Evolutionary conservation across 37 sponge, comb jelly and placozoan genomes (phyloP).

Genomic region (Eunapius fragilis): DNA sequence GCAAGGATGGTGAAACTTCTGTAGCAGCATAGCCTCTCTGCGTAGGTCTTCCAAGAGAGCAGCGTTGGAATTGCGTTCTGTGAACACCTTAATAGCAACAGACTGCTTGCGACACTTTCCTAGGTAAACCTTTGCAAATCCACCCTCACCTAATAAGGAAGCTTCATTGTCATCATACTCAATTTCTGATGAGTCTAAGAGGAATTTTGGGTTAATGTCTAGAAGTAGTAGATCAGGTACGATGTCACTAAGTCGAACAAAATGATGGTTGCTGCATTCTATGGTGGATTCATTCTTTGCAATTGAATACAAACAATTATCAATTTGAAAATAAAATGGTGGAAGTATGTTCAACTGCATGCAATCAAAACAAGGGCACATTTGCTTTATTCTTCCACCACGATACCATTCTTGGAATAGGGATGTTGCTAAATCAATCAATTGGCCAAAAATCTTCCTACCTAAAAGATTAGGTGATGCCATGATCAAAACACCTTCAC

Average conservation of each 20-base stretch:
- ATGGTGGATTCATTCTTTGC: not conserved
- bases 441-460: slow-evolving; percentile 27
- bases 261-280: slow-evolving; percentile 1
- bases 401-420: slow-evolving; percentile 66
- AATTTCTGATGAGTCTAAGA: slow-evolving; percentile 30
- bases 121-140: slow-evolving; percentile 43
- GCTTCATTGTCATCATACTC: slow-evolving; percentile 13
- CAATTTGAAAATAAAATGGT: slow-evolving; percentile 31
- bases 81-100: slow-evolving; percentile 41
- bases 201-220: slow-evolving; percentile 23
- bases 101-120: slow-evolving; percentile 20
- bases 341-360: not conserved
- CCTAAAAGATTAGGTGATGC: slow-evolving; percentile 24
- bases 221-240: slow-evolving; percentile 51
- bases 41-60: slow-evolving; percentile 74
- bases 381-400: slow-evolving; percentile 39
- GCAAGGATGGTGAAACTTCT: slow-evolving; percentile 77
- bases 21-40: slow-evolving; percentile 70
- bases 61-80: not conserved
- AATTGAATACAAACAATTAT: slow-evolving; percentile 1
- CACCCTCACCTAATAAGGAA: slow-evolving; percentile 30
- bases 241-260: slow-evolving; percentile 27
- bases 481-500: slow-evolving; percentile 26
- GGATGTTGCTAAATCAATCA: slow-evolving; percentile 33
- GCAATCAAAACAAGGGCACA: slow-evolving; percentile 55